Conservation (phyloP, 2,888 invertebrate genomes). For the Monochamus alternatus region DNA sequence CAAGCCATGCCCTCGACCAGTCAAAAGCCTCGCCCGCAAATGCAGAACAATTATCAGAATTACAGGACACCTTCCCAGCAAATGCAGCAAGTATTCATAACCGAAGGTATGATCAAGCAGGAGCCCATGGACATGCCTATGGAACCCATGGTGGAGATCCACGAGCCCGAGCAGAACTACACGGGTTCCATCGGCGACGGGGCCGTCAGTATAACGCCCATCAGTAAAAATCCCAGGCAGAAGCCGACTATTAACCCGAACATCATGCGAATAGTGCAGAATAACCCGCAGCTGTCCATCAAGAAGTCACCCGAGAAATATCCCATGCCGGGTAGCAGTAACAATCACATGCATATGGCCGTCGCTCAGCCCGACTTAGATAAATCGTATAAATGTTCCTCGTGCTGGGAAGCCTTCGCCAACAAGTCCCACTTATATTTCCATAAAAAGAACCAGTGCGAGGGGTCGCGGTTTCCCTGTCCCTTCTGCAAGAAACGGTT, state of each 20-base stretch:
- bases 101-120: constrained; percentile 60
- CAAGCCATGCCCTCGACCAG: constrained; percentile 31
- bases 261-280: constrained; percentile 68
- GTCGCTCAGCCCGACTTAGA: constrained; percentile 44
- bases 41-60: constrained; percentile 29
- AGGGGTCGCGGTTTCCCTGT: constrained; percentile 69
- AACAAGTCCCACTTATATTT: constrained; percentile 70
- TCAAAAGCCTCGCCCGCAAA: constrained; percentile 23
- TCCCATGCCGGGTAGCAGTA: constrained; percentile 36
- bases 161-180: constrained; percentile 61
- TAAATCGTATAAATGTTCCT: constrained; percentile 68
- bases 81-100: constrained; percentile 12
- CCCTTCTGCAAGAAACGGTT: constrained; percentile 71
- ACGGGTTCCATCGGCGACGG: constrained; percentile 55
- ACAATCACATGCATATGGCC: constrained; percentile 42
- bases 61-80: constrained; percentile 16
- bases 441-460: constrained; percentile 70
- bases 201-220: constrained; percentile 68
- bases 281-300: constrained; percentile 69
- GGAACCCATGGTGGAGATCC: constrained; percentile 69
- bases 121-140: constrained; percentile 61
- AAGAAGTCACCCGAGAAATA: constrained; percentile 56
- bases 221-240: constrained; percentile 64
- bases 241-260: constrained; percentile 64
- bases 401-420: constrained; percentile 68